These are phyloP conservation scores for Globicephala melas DNA, from an alignment of 2,113 vertebrate species.

Conservation along the genomic window DNA sequence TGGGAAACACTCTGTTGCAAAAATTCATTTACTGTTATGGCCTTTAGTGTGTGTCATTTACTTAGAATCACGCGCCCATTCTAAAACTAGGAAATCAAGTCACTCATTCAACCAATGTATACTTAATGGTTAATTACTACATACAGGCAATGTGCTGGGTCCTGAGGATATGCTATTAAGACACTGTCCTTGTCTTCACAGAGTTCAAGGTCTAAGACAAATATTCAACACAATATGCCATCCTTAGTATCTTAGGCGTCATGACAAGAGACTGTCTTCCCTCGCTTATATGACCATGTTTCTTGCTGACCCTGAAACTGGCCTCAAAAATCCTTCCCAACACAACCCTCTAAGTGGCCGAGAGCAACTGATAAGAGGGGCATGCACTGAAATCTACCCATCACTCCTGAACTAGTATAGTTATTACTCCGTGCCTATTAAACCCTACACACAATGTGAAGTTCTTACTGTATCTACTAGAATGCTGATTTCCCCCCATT, in stretches of 20 bases:
- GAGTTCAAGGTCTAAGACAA: not conserved
- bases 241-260: not conserved
- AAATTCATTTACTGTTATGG: not conserved
- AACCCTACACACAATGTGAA: not conserved
- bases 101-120: not conserved
- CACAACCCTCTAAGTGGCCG: not conserved
- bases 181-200: not conserved
- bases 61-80: not conserved
- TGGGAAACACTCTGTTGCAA: not conserved
- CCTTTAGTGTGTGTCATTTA: not conserved
- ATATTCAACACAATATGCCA: not conserved
- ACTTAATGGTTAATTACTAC: not conserved
- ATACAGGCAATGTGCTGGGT: not conserved
- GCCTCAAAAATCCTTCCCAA: not conserved
- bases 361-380: not conserved
- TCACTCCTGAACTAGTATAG: not conserved
- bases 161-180: not conserved
- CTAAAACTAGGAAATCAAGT: not conserved
- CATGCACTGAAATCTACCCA: not conserved
- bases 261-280: not conserved
- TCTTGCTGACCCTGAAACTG: not conserved
- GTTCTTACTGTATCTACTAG: not conserved
- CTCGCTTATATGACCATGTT: not conserved
- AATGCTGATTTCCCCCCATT: not conserved
- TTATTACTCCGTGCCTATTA: not conserved